phyloP scores from a whole-genome alignment of 2,113 vertebrate genomes.

The Mastomys natalensis region DNA sequence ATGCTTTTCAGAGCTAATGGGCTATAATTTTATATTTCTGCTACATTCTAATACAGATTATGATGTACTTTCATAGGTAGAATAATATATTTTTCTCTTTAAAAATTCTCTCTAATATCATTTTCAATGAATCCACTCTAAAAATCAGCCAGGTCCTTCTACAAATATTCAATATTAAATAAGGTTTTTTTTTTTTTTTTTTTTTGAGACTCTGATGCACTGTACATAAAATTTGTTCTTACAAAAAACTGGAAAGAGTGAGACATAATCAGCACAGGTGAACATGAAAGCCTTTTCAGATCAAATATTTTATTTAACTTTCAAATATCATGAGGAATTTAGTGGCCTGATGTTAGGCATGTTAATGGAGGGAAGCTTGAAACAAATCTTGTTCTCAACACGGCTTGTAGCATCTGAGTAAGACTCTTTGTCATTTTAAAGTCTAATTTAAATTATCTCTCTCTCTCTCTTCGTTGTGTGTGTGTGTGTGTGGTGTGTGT shows the following conservation, averaged over 20 bases:
- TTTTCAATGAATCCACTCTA: background rate
- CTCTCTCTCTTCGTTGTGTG: too few species aligned
- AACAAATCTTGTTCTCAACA: background rate
- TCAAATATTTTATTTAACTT: background rate
- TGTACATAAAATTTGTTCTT: background rate
- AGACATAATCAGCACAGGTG: background rate
- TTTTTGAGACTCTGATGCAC: background rate
- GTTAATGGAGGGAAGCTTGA: background rate
- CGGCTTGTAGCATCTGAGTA: background rate
- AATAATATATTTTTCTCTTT: background rate
- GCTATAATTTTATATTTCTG: constrained; percentile 54
- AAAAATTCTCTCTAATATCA: background rate
- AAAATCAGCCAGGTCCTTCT: constrained; percentile 2
- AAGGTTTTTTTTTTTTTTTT: too few species aligned
- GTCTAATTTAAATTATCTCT: background rate
- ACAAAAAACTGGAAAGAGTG: too few species aligned
- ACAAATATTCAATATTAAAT: background rate
- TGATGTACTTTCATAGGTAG: background rate
- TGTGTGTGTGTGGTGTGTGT: background rate
- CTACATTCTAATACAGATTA: background rate
- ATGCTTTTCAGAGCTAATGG: constrained; percentile 39
- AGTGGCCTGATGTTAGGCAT: too few species aligned
- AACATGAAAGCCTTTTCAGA: fast-evolving
- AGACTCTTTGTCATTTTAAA: background rate
- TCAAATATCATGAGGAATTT: background rate